phyloP scores from a whole-genome alignment of 2,888 invertebrate genomes.

The Plebejus melissa region DNA sequence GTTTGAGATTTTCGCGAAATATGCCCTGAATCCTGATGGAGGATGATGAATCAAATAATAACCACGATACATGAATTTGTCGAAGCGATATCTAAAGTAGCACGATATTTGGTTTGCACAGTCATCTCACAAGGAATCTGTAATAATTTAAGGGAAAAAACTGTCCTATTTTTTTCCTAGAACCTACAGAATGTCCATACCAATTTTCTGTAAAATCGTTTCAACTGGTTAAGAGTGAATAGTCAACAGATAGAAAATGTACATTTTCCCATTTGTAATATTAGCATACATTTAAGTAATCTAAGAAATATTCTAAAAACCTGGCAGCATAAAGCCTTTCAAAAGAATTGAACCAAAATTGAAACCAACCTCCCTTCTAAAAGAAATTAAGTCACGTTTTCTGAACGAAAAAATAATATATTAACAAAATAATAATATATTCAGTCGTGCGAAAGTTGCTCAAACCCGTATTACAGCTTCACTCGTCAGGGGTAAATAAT shows the following conservation, averaged over 20 bases:
- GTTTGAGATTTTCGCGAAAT: constrained; percentile 45
- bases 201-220: not conserved
- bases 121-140: too few species aligned
- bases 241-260: not conserved
- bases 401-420: not conserved
- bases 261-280: not conserved
- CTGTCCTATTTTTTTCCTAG: too few species aligned
- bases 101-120: not conserved
- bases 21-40: not conserved
- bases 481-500: constrained; percentile 27
- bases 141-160: too few species aligned
- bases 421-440: constrained; percentile 32
- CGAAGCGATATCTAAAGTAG: not conserved
- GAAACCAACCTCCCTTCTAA: not conserved
- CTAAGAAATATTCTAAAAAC: not conserved
- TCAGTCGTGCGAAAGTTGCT: constrained; percentile 38
- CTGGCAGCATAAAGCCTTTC: not conserved
- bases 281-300: not conserved
- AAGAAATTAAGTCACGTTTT: constrained; percentile 3
- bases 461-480: not conserved
- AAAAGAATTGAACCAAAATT: not conserved
- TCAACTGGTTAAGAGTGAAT: not conserved
- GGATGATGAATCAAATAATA: not conserved
- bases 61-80: not conserved
- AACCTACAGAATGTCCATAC: too few species aligned